Conservation (phyloP, 2,888 invertebrate genomes). For the Himalopsyche anomala region DNA sequence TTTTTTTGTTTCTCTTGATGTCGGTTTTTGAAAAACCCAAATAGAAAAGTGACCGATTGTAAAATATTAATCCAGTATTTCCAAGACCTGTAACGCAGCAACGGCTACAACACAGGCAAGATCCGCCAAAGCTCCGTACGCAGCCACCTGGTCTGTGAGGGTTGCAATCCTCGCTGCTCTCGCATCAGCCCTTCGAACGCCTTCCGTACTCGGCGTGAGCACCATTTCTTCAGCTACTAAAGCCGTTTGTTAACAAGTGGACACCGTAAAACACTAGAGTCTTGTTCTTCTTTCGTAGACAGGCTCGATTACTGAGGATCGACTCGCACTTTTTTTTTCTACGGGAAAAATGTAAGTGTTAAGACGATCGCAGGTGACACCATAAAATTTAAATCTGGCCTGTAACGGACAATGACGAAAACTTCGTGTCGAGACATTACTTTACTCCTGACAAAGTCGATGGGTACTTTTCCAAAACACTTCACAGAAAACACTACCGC, state of each 20-base stretch:
- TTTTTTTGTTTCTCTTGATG: too few species aligned
- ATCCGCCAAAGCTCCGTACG: slow-evolving; percentile 58
- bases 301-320: not conserved
- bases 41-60: not conserved
- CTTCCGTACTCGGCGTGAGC: slow-evolving; percentile 25
- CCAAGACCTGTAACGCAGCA: slow-evolving; percentile 64
- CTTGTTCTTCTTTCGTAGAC: slow-evolving; percentile 19
- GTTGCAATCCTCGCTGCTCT: slow-evolving; percentile 50
- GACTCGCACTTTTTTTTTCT: slow-evolving; percentile 12
- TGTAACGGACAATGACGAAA: slow-evolving; percentile 34
- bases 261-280: slow-evolving; percentile 22
- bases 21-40: too few species aligned
- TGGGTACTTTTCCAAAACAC: slow-evolving; percentile 17
- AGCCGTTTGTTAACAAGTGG: not conserved
- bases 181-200: slow-evolving; percentile 41
- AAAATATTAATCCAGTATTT: not conserved
- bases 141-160: slow-evolving; percentile 60
- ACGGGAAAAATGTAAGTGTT: slow-evolving; percentile 17
- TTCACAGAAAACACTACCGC: slow-evolving; percentile 18
- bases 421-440: slow-evolving; percentile 35
- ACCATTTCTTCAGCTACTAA: slow-evolving; percentile 21
- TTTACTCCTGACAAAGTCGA: slow-evolving; percentile 10
- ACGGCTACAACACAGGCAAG: slow-evolving; percentile 60
- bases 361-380: not conserved
- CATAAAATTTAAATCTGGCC: slow-evolving; percentile 47